A percentile compares a stretch with the other conserved stretches of the same genome.
Evolutionary conservation across 2,113 vertebrate genomes (phyloP).

Genomic region (Rhadina sibilatrix): DNA sequence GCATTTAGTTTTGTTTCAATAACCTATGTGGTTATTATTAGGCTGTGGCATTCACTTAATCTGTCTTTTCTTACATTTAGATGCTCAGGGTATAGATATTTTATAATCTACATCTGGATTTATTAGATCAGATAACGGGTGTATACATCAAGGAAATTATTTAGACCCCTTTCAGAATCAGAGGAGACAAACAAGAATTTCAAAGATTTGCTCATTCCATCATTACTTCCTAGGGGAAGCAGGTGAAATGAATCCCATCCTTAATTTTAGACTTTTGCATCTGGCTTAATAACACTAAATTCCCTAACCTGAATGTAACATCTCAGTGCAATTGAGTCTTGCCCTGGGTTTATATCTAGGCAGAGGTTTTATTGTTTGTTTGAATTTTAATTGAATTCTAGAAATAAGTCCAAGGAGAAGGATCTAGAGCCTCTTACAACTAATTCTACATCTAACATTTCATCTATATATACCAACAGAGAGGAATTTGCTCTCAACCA

Average conservation of each 20-base stretch:
- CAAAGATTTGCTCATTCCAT: neutral
- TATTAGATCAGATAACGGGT: neutral
- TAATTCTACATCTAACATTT: neutral
- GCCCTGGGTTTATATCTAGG: neutral
- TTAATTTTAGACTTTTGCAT: neutral
- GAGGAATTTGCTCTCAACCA: neutral
- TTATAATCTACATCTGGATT: neutral
- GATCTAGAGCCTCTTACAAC: neutral
- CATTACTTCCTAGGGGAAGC: neutral
- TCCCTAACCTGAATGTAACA: neutral
- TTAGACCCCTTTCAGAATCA: neutral
- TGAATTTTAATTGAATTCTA: constrained; percentile 15
- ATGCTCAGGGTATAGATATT: neutral
- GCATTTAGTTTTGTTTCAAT: neutral
- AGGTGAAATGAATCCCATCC: neutral
- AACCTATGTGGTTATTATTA: neutral
- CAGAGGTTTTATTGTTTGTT: neutral
- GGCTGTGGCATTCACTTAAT: neutral
- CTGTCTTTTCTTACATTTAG: neutral
- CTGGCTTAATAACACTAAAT: neutral
- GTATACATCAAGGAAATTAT: neutral
- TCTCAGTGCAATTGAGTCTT: neutral
- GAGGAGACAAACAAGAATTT: neutral
- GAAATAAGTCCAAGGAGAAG: neutral
- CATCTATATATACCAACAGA: neutral